These are phyloP conservation scores for Fragum fragum DNA, from an alignment of 2,888 invertebrate genomes.

Conservation along the genomic window DNA sequence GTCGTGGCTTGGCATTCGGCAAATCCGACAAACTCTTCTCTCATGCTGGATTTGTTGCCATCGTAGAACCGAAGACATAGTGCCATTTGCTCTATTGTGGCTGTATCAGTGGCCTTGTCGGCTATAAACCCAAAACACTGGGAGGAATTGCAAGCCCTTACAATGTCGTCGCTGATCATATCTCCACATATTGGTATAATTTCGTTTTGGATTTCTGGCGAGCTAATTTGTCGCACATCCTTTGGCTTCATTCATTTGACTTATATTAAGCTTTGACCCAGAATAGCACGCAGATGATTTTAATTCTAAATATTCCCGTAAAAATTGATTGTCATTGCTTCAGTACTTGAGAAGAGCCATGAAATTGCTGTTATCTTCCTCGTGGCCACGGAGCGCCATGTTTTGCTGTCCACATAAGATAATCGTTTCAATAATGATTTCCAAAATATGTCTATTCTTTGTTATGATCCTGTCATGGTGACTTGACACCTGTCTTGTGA, in stretches of 20 bases:
- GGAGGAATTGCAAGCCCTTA: slow-evolving; percentile 18
- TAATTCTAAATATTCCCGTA: slow-evolving; percentile 28
- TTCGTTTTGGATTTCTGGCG: slow-evolving; percentile 32
- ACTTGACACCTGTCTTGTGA: neutral
- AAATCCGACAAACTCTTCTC: slow-evolving; percentile 42
- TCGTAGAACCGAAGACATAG: slow-evolving; percentile 36
- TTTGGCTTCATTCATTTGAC: too few relatives aligned
- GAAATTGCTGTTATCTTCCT: slow-evolving; percentile 27
- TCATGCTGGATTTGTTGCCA: neutral
- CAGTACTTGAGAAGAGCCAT: slow-evolving; percentile 22
- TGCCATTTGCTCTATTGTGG: slow-evolving; percentile 48
- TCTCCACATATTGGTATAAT: slow-evolving; percentile 28
- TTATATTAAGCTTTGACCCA: too few relatives aligned
- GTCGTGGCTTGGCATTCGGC: slow-evolving; percentile 46
- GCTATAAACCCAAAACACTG: slow-evolving; percentile 38
- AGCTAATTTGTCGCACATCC: slow-evolving; percentile 5
- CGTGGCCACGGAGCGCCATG: slow-evolving; percentile 36
- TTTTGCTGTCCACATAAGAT: slow-evolving; percentile 44
- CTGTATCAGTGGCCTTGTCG: slow-evolving; percentile 36
- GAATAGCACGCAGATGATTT: too few relatives aligned
- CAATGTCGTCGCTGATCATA: neutral
- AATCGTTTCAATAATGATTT: slow-evolving; percentile 34
- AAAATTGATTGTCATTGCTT: slow-evolving; percentile 25
- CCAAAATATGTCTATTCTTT: slow-evolving; percentile 31
- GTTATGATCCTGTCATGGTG: neutral